Percentiles rank a stretch among this genome's conserved stretches.
Evolutionary conservation across 2,888 invertebrate species (phyloP).

Genomic region (Belgica antarctica): DNA sequence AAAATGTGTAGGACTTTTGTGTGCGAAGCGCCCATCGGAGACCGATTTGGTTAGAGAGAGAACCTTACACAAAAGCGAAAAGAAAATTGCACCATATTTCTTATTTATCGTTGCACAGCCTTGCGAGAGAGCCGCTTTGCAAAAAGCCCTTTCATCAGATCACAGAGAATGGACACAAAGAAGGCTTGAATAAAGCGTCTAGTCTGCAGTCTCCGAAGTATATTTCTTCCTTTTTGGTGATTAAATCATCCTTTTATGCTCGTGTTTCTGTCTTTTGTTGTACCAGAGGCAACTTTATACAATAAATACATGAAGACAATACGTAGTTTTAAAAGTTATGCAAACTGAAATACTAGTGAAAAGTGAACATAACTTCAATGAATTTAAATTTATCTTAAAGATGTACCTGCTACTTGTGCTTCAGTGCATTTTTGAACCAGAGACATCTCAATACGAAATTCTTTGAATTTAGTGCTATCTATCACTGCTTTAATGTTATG

Average conservation of each 20-base stretch:
- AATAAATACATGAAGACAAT: too few species aligned
- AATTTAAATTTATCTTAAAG: too few species aligned
- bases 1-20: slow-evolving; percentile 8
- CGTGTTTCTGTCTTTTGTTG: neutral
- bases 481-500: too few species aligned
- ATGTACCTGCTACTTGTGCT: too few species aligned
- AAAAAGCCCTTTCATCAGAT: slow-evolving; percentile 4
- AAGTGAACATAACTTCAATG: too few species aligned
- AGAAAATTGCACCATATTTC: slow-evolving; percentile 30
- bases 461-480: too few species aligned
- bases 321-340: too few species aligned
- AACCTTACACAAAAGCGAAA: slow-evolving; percentile 10
- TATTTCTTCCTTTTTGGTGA: slow-evolving; percentile 20
- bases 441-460: too few species aligned
- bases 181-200: slow-evolving; percentile 4
- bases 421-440: too few species aligned
- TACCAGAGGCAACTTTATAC: slow-evolving; percentile 2
- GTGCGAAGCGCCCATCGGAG: slow-evolving; percentile 34
- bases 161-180: slow-evolving; percentile 8
- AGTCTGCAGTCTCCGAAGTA: slow-evolving; percentile 1
- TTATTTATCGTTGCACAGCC: slow-evolving; percentile 31
- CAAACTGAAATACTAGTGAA: too few species aligned
- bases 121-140: too few species aligned
- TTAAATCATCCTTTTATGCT: slow-evolving; percentile 21
- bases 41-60: neutral